Conservation (phyloP, 2,113 vertebrate species). For the Polypterus senegalus region DNA sequence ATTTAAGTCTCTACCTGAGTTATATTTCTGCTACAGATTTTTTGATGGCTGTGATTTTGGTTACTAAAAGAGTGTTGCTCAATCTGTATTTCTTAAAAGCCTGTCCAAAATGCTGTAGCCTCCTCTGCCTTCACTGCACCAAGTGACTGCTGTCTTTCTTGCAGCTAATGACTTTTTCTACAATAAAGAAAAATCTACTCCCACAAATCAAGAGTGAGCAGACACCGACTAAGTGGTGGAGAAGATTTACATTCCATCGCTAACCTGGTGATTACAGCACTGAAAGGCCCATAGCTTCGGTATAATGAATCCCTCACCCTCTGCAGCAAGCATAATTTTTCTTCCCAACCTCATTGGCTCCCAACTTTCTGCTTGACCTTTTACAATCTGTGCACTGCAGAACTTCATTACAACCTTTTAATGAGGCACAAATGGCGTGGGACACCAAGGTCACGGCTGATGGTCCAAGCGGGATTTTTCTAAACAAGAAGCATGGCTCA, state of each 20-base stretch:
- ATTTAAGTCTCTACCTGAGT: too few relatives aligned
- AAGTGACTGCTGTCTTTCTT: not conserved
- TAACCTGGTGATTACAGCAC: constrained; percentile 65
- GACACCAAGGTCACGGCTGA: constrained; percentile 58
- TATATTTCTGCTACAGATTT: too few relatives aligned
- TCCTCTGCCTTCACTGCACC: not conserved
- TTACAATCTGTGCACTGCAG: constrained; percentile 53
- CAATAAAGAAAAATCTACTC: constrained; percentile 59
- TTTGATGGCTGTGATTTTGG: too few relatives aligned
- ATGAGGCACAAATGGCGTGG: constrained; percentile 63
- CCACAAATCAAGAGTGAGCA: constrained; percentile 60
- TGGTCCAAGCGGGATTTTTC: constrained; percentile 36
- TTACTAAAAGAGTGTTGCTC: too few relatives aligned
- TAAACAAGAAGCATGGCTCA: constrained; percentile 20
- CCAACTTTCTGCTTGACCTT: constrained; percentile 67
- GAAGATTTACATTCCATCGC: constrained; percentile 68
- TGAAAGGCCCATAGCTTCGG: constrained; percentile 60
- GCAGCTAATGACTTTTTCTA: constrained; percentile 51
- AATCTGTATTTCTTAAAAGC: too few relatives aligned
- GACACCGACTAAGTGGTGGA: constrained; percentile 53
- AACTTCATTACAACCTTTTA: constrained; percentile 72
- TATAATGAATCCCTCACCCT: constrained; percentile 71
- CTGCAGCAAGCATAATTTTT: constrained; percentile 55
- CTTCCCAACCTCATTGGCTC: constrained; percentile 60
- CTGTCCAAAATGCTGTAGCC: too few relatives aligned